Percentiles rank a stretch among this genome's conserved stretches.
phyloP scores from a whole-genome alignment of 2,888 invertebrate genomes.

The Embidobia sp. region DNA sequence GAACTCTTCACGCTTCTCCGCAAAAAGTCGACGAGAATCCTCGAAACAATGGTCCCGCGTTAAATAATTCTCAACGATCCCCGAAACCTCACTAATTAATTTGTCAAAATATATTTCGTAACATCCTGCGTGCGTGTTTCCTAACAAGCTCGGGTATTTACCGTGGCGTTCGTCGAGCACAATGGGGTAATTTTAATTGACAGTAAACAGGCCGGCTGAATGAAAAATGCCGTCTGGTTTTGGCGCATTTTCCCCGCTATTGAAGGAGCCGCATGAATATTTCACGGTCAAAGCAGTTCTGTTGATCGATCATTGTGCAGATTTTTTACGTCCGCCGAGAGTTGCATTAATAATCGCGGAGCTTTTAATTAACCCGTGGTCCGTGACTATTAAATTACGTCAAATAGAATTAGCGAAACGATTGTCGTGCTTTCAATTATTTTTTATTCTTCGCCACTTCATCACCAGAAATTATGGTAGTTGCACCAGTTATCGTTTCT shows the following conservation, averaged over 20 bases:
- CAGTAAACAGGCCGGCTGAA: conserved; percentile 45
- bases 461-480: too few species aligned
- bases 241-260: conserved; percentile 31
- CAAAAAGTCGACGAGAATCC: conserved; percentile 31
- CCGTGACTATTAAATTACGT: conserved; percentile 32
- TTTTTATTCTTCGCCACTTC: too few species aligned
- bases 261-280: conserved; percentile 39
- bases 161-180: conserved; percentile 16
- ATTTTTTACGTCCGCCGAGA: conserved; percentile 32
- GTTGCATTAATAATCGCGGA: conserved; percentile 34
- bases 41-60: conserved; percentile 30
- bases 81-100: conserved; percentile 46
- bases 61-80: conserved; percentile 33
- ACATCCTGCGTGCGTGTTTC: conserved; percentile 43
- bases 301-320: conserved; percentile 30
- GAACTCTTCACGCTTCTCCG: conserved; percentile 4
- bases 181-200: conserved; percentile 56
- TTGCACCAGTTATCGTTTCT: too few species aligned
- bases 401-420: conserved; percentile 39
- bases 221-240: conserved; percentile 53
- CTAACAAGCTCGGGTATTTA: conserved; percentile 42
- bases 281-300: conserved; percentile 46
- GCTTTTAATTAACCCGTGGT: conserved; percentile 44
- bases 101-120: conserved; percentile 56
- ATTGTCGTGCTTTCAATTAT: conserved; percentile 45